Percentiles rank a stretch among this genome's conserved stretches.
phyloP scores from a whole-genome alignment of 2,113 vertebrate species.

The Pristiophorus japonicus region DNA sequence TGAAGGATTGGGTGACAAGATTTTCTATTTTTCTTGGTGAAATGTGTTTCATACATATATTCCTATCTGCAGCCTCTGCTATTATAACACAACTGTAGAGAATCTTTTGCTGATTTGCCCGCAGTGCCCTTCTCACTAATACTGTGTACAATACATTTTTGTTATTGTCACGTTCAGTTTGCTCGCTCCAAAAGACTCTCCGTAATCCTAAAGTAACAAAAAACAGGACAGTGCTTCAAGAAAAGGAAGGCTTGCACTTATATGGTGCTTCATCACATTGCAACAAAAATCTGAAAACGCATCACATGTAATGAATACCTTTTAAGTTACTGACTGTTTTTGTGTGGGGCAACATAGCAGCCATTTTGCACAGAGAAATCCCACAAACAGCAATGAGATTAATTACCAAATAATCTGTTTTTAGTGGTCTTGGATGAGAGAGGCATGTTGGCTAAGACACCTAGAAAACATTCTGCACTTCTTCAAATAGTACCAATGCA shows the following conservation, averaged over 20 bases:
- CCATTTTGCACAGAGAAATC: not conserved
- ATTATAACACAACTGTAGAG: constrained; percentile 19
- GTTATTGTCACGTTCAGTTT: constrained; percentile 14
- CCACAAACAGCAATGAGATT: not conserved
- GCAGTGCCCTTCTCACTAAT: constrained; percentile 30
- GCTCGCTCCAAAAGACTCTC: not conserved
- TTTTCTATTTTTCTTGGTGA: constrained; percentile 30
- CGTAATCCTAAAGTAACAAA: not conserved
- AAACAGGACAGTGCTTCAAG: not conserved
- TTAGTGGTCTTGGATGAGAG: not conserved
- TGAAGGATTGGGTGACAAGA: constrained; percentile 31
- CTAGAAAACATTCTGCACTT: not conserved
- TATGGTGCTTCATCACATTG: not conserved
- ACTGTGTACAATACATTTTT: constrained; percentile 11
- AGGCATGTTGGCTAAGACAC: not conserved
- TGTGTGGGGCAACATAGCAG: not conserved
- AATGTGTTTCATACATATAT: constrained; percentile 28
- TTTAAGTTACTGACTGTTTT: not conserved
- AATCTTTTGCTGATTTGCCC: constrained; percentile 25
- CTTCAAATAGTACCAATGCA: not conserved
- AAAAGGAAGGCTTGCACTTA: not conserved
- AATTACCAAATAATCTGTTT: no score
- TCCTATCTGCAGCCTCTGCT: constrained; percentile 21
- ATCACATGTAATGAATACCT: not conserved
- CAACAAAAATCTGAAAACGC: not conserved